Evolutionary conservation across 2,888 invertebrate species (phyloP), one percentile per base, ranked within the genome.

Genomic region (Limnephilus marmoratus): DNA sequence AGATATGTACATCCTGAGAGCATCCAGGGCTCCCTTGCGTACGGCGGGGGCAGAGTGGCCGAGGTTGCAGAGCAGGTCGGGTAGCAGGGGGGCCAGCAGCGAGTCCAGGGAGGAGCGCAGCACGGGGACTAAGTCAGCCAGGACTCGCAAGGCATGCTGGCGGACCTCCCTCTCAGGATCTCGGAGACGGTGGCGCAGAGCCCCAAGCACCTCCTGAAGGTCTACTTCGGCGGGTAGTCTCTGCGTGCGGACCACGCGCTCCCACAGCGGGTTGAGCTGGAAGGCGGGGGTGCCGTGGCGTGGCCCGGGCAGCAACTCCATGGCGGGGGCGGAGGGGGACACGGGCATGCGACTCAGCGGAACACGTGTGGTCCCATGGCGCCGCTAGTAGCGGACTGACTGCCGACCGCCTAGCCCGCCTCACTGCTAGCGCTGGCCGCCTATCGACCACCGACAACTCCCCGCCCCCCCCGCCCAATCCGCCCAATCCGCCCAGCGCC

Each of bases 81-180:
- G 97, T 85, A 97, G 95, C 88, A 97, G 95, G 18, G 95, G 95
- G 91, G 96, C 95, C 96, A 98, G 97, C 92, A 97, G 97, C 92
- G 96, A 96, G 94, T 98, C 97, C 29, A 98, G 96, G 90, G 97
- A 97, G 90, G 97, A 96, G 83, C 97, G 97, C 93, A 98, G 96
- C 82, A 98, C 97, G 5, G 98, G 98, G 88, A 98, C 96, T 2
- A 98, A 97, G 95, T 98, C 98, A 49, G 97, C 97, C 81, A 98
- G 96, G 13, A 98, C 98, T 90, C 98, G 95, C 11, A 98, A 95
- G 45, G 98, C 98, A 95, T 98, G 98, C 94, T 98, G 97, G 15
- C 98, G 97, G 80, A 98, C 98, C 95, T 98, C 98, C 97, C 98
- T 98, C 95, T 98, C 98, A 1, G 98, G 98, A 95, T 98, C 98